Evolutionary conservation across 2,113 vertebrate genomes (phyloP), one percentile per base, ranked within the genome.

Genomic region (Eudyptes chrysolophus): DNA sequence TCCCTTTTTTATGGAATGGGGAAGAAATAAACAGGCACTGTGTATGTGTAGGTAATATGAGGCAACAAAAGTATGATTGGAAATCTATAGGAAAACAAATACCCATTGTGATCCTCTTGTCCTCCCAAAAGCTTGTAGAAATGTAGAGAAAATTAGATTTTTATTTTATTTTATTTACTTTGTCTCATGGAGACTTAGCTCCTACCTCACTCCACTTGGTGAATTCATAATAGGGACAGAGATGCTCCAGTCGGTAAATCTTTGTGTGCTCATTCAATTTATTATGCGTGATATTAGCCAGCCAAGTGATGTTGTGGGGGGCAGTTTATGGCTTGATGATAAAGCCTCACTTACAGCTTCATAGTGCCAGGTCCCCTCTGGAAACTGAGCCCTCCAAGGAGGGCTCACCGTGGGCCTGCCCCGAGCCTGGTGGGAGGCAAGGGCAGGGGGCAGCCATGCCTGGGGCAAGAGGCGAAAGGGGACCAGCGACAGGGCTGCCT

Each of bases 151-250:
- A 90, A 61, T 42, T 46, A 32, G 22, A 32, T 93, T 93, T 91
- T 81, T 9, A 72, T 87, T 57, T 49, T 51, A 42, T 91, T 76
- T 90, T 80, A 84, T 93, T 87, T 94, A 80, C 62, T 95, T 93
- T 89, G 36, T 64, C 62, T 94, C 2, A 1, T 2, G 2, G 54
- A 93, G 62, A 9, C 60, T 77, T 51, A 55, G 36, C 71, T 94
- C 70, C 48, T 88, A 34, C 69, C 68, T 77, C 32, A 29, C 75
- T 94, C 64, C 54, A 34, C 66, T 83, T 55, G 51, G 42, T 94
- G 88, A 69, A 61, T 90, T 69, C 76, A 16, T 92, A 87, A 66
- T 7, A 76, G 16, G 13, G 55, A 49, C 46, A 74, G 40, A 40
- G 86, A 76, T 34, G 58, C 32, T 65, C 44, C 42, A 49, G 68